phyloP scores from a whole-genome alignment of 1,140 invertebrate species.

The Zaprionus africanus region DNA sequence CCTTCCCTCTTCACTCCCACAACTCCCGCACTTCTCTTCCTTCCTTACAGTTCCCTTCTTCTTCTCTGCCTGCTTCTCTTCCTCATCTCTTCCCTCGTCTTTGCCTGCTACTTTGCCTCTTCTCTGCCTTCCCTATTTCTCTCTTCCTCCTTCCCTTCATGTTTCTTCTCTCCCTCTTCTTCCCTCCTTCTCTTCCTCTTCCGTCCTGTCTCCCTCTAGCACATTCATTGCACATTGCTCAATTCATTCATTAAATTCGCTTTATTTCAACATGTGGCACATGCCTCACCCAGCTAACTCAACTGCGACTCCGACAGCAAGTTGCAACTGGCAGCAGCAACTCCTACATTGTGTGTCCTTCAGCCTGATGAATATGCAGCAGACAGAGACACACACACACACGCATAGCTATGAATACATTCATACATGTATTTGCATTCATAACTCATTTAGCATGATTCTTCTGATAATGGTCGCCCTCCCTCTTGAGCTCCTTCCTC shows the following conservation, averaged over 20 bases:
- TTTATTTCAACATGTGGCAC: conserved; percentile 49
- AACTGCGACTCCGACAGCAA: neutral
- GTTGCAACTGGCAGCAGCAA: conserved; percentile 5
- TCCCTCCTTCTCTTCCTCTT: no score
- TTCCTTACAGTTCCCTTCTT: no score
- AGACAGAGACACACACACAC: neutral
- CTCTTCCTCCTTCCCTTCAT: no score
- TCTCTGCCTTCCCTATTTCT: no score
- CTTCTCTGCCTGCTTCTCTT: no score
- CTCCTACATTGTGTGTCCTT: conserved; percentile 28
- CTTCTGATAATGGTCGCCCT: conserved; percentile 18
- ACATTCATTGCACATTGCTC: conserved; percentile 24
- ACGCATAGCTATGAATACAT: conserved; percentile 18
- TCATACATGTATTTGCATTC: conserved; percentile 34
- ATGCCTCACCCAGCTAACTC: conserved; percentile 6
- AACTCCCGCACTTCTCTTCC: neutral
- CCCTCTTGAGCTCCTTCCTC: neutral
- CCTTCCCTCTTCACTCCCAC: neutral
- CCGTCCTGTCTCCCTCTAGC: neutral
- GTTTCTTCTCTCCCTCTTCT: no score
- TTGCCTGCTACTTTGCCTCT: no score
- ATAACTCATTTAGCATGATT: conserved; percentile 44
- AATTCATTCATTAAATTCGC: conserved; percentile 57
- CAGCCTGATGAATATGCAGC: conserved; percentile 48
- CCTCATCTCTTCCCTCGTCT: no score